Percentiles rank a stretch among this genome's conserved stretches.
Evolutionary conservation across 2,888 invertebrate genomes (phyloP).

Genomic region (Meteorus colon): DNA sequence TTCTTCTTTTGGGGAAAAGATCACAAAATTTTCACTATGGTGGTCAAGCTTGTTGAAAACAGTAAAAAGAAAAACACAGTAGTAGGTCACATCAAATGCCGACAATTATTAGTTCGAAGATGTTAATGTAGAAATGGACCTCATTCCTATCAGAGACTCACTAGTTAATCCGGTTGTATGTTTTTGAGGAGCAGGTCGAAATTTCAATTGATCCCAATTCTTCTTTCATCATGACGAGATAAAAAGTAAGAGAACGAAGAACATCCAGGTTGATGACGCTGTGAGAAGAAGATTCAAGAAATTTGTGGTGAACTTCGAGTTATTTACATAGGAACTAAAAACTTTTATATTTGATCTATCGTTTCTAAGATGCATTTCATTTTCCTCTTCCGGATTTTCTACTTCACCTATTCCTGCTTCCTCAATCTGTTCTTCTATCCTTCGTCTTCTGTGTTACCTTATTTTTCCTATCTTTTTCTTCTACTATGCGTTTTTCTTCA

Average conservation of each 20-base stretch:
- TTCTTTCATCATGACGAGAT: not conserved
- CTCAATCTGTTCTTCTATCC: not conserved
- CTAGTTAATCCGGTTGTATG: no score
- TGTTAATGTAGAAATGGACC: no score
- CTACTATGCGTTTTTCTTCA: not conserved
- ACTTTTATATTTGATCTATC: conserved; percentile 44
- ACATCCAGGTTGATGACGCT: conserved; percentile 4
- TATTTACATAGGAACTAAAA: conserved; percentile 30
- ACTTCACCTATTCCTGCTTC: not conserved
- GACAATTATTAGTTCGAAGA: no score
- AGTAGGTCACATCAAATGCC: no score
- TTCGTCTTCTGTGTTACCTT: not conserved
- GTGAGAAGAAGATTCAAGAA: conserved; percentile 4
- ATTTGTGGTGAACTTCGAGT: conserved; percentile 30
- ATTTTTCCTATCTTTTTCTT: conserved; percentile 9
- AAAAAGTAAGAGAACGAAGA: not conserved
- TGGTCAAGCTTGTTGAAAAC: no score
- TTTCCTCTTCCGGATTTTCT: conserved; percentile 18
- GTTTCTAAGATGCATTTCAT: conserved; percentile 25
- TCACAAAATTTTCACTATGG: no score
- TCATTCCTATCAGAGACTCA: no score
- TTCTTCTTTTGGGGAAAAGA: no score
- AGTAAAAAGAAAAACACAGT: no score
- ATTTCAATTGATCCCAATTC: not conserved
- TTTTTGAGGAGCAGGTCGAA: no score